A percentile compares a stretch with the other conserved stretches of the same genome.
These are phyloP conservation scores for Aldrovandia affinis DNA, from an alignment of 2,797 vertebrate genomes.

Conservation along the genomic window DNA sequence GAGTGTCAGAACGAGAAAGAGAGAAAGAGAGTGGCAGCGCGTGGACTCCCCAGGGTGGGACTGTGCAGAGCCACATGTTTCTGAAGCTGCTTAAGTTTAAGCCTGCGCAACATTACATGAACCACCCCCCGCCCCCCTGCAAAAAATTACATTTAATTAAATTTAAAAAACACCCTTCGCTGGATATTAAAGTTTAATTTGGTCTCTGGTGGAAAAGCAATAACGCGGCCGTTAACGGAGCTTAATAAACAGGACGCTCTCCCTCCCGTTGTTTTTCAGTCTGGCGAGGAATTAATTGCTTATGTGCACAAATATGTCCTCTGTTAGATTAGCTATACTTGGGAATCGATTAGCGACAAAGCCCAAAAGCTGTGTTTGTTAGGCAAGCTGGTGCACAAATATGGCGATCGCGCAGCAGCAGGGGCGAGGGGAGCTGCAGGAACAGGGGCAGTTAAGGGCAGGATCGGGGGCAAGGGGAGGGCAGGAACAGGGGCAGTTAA, in stretches of 20 bases:
- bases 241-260: not conserved
- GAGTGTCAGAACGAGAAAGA: not conserved
- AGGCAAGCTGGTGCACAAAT: not conserved
- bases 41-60: not conserved
- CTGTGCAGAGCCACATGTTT: not conserved
- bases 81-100: conserved; percentile 23
- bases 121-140: not conserved
- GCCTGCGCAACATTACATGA: not conserved
- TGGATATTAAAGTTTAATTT: not conserved
- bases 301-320: not conserved
- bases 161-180: not conserved
- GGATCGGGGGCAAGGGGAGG: not conserved
- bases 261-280: not conserved
- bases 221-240: not conserved
- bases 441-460: conserved; percentile 6
- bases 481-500: not conserved
- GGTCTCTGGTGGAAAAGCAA: not conserved
- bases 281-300: not conserved
- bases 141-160: not conserved
- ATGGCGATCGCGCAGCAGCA: conserved; percentile 39
- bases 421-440: conserved; percentile 34
- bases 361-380: not conserved
- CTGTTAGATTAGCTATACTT: not conserved
- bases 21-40: not conserved
- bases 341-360: not conserved